Conservation (phyloP, 2,113 vertebrate genomes). For the Sinocyclocheilus rhinocerous region DNA sequence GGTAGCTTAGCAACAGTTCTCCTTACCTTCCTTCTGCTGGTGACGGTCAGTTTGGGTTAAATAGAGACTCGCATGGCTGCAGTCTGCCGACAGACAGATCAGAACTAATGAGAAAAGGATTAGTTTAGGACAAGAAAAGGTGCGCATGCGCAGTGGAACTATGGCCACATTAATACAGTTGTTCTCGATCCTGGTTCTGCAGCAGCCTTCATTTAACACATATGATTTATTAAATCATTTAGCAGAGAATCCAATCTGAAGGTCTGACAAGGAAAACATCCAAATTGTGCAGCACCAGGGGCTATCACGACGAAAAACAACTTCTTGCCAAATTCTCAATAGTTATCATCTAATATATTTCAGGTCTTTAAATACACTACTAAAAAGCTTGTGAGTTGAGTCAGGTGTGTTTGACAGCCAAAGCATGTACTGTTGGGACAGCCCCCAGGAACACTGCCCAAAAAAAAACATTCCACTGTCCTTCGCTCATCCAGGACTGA, state of each 20-base stretch:
- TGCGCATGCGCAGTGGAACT: conserved; percentile 2
- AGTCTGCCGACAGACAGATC: background rate
- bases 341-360: background rate
- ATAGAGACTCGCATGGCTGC: background rate
- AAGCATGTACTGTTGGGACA: background rate
- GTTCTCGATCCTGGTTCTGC: background rate
- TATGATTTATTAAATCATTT: background rate
- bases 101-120: conserved; percentile 21
- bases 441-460: background rate
- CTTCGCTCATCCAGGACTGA: too few species aligned
- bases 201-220: background rate
- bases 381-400: background rate
- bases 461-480: too few species aligned
- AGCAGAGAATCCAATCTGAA: background rate
- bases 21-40: conserved; percentile 3
- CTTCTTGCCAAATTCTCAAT: background rate
- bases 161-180: background rate
- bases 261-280: background rate
- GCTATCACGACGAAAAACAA: background rate
- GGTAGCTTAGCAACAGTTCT: conserved; percentile 52
- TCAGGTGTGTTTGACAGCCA: background rate
- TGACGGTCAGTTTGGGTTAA: background rate
- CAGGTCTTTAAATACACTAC: background rate
- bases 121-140: conserved; percentile 8
- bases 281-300: background rate